Base-by-base conservation (phyloP, 2,888 invertebrate species). In the Platycheirus rosarum region DNA sequence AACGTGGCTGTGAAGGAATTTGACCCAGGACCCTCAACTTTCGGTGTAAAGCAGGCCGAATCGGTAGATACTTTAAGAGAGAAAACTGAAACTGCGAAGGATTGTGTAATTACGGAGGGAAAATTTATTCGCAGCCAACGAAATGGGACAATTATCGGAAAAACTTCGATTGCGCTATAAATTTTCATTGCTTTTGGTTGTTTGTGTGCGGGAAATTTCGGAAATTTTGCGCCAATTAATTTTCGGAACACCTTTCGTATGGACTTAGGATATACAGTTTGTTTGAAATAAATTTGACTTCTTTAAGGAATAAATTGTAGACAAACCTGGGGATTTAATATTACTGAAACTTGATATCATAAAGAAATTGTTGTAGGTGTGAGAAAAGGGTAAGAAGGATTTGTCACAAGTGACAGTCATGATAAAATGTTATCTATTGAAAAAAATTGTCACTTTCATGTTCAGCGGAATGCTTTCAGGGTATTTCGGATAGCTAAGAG, bases 141-240 rank as follows among this genome's bases (percentile, higher is more conserved):
- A 75, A 75, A 65, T 71, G 57, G 29, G 57, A 76, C 75, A 80
- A 80, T 80, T 80, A 80, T 76, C 70, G 65, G 62, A 60, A 80
- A 80, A 80, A 80, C 51, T 76, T 80, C 65, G 53, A 65, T 76
- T 26, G 18, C 20, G 60, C 66, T 46, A 76, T 80, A 76, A 76
- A 80, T 76, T 76, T 62, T 55, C 75, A 70, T 75, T 75, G 46
- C 44, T 60, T 60, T 16, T n/a, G 0, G 11, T 16, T 40, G 14
- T 23, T 0, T 40, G 14, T 40, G 13, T 37, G 5, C 9, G 5
- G 3, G 29, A 7, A 32, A 32, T 32, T 5, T 37, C 14, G 37
- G 13, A 6, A 37, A 37, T 37, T 16, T 44, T 44, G 37, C 51
- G 51, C 46, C 77, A 69, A 78, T 84, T 73, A 68, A 65, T 74